Percentiles rank a stretch among this genome's conserved stretches.
phyloP scores from a whole-genome alignment of 2,888 invertebrate genomes.

The Ganaspis brasiliensis region DNA sequence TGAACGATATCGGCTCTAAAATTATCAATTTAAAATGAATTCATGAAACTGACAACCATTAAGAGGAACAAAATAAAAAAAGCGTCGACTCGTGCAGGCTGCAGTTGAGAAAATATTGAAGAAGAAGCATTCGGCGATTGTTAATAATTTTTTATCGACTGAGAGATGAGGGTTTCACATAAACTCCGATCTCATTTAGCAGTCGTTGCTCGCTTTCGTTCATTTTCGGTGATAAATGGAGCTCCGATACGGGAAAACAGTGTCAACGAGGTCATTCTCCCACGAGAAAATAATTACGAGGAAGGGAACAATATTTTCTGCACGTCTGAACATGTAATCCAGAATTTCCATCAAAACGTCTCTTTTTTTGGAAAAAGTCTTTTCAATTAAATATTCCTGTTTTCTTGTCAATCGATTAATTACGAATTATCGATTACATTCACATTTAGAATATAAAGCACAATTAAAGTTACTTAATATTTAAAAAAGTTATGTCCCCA shows the following conservation, averaged over 20 bases:
- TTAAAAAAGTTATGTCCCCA: too few species aligned
- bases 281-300: conserved; percentile 38
- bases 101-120: not conserved
- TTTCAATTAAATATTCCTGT: conserved; percentile 1
- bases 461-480: too few species aligned
- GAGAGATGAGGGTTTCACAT: not conserved
- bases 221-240: conserved; percentile 34
- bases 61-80: not conserved
- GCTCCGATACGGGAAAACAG: conserved; percentile 32
- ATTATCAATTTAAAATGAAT: conserved; percentile 26
- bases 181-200: conserved; percentile 1
- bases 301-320: conserved; percentile 41
- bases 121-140: not conserved
- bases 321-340: conserved; percentile 6
- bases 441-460: too few species aligned
- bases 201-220: conserved; percentile 19
- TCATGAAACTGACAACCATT: not conserved
- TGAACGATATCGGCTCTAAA: conserved; percentile 56
- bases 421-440: too few species aligned
- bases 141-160: conserved; percentile 13
- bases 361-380: conserved; percentile 5
- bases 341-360: conserved; percentile 23
- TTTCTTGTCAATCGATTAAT: too few species aligned
- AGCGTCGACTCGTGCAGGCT: too few species aligned
- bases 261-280: conserved; percentile 41